These are phyloP conservation scores for Drosophila sp. DNA, from an alignment of 1,140 invertebrate species.

Conservation along the genomic window DNA sequence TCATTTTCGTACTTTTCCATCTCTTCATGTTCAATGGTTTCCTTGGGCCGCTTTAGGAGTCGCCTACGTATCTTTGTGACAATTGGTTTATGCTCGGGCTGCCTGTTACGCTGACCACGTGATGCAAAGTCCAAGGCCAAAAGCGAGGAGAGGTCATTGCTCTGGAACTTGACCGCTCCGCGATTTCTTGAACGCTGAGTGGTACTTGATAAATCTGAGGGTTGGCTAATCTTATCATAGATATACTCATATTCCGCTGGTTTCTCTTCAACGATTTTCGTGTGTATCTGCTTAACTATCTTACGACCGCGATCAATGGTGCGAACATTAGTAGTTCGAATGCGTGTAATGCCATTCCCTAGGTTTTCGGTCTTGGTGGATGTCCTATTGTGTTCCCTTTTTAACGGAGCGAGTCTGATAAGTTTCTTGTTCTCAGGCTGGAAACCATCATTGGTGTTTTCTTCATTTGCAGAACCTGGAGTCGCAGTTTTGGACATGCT, in stretches of 20 bases:
- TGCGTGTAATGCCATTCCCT: conserved; percentile 64
- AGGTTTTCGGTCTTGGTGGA: conserved; percentile 52
- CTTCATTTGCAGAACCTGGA: background rate
- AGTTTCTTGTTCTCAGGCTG: background rate
- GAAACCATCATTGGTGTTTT: background rate
- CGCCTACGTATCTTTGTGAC: conserved; percentile 56
- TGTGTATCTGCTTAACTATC: conserved; percentile 61
- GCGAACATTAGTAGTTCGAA: conserved; percentile 61
- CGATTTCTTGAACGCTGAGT: conserved; percentile 62
- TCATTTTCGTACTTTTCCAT: conserved; percentile 63
- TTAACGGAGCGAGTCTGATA: conserved; percentile 10
- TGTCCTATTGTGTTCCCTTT: conserved; percentile 50
- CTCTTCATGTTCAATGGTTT: conserved; percentile 61
- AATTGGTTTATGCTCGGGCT: background rate
- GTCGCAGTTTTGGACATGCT: background rate
- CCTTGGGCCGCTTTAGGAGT: conserved; percentile 65
- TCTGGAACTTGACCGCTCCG: conserved; percentile 65
- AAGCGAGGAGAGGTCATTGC: conserved; percentile 72
- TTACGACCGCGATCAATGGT: conserved; percentile 59
- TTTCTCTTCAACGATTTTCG: conserved; percentile 63
- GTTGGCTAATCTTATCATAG: conserved; percentile 53
- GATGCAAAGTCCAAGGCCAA: conserved; percentile 68
- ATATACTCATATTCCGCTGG: conserved; percentile 72
- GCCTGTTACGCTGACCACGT: conserved; percentile 33
- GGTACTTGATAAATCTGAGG: conserved; percentile 32